Conservation (phyloP, 2,113 vertebrate species). For the Tragelaphus buxtoni region DNA sequence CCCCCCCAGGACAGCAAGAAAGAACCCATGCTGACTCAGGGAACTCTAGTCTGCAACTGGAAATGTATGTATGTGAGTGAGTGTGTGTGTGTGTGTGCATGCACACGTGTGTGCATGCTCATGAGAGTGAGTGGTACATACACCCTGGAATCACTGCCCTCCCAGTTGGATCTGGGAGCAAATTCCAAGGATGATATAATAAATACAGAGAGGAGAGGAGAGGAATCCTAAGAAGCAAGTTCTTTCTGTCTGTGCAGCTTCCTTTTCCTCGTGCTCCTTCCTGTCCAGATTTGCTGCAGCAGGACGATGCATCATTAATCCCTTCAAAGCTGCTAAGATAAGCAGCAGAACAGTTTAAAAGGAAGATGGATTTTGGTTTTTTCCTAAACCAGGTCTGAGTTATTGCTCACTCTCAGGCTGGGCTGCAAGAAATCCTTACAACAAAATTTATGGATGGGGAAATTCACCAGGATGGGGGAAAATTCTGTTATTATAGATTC, state of each 20-base stretch:
- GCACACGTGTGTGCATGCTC: background rate
- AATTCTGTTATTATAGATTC: background rate
- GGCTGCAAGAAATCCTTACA: background rate
- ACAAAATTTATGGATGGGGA: background rate
- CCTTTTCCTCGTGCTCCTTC: background rate
- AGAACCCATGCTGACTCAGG: background rate
- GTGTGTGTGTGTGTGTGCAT: background rate
- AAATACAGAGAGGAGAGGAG: background rate
- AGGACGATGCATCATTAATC: slow-evolving; percentile 29
- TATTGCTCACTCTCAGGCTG: slow-evolving; percentile 22
- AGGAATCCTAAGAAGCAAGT: background rate
- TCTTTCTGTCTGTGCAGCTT: background rate
- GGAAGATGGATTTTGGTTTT: background rate
- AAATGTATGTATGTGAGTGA: background rate
- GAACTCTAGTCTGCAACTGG: background rate
- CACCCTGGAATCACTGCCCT: background rate
- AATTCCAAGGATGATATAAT: background rate
- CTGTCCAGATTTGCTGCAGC: background rate
- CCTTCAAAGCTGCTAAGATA: slow-evolving; percentile 46
- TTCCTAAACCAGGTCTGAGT: slow-evolving; percentile 5
- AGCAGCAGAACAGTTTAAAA: slow-evolving; percentile 25
- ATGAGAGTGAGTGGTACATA: background rate
- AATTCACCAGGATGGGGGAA: background rate
- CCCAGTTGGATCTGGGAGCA: background rate
- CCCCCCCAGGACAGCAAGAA: background rate